phyloP scores from a whole-genome alignment of 2,888 invertebrate genomes.

The Hypolimnas misippus region DNA sequence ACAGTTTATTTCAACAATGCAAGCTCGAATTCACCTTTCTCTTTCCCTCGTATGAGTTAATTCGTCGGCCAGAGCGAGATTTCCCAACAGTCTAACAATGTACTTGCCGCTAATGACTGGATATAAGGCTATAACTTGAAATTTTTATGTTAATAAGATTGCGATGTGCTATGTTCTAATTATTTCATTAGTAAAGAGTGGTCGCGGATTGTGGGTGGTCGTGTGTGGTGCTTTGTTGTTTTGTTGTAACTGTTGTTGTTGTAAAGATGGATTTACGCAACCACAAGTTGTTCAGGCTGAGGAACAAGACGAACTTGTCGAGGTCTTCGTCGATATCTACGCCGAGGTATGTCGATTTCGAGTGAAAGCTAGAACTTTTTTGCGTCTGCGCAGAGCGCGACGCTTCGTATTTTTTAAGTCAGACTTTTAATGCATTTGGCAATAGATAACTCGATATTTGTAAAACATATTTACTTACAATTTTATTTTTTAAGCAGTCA shows the following conservation, averaged over 20 bases:
- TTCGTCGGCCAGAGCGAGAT: constrained; percentile 61
- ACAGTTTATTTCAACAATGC: constrained; percentile 59
- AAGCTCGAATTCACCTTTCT: constrained; percentile 53
- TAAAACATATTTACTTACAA: neutral
- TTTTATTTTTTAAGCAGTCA: constrained; percentile 1
- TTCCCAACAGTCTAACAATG: constrained; percentile 59
- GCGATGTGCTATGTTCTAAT: constrained; percentile 74
- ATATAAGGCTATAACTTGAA: constrained; percentile 79
- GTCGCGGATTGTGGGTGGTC: constrained; percentile 68
- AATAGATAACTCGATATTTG: constrained; percentile 7
- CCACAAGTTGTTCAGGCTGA: constrained; percentile 63
- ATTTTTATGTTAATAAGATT: constrained; percentile 80
- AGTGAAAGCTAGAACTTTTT: constrained; percentile 37
- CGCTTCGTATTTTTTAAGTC: constrained; percentile 30
- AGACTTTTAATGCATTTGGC: constrained; percentile 18
- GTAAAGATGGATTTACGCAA: constrained; percentile 73
- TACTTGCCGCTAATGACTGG: constrained; percentile 68
- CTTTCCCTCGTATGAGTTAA: constrained; percentile 54
- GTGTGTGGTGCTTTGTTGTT: constrained; percentile 53
- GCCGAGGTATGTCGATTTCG: constrained; percentile 61
- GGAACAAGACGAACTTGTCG: constrained; percentile 62
- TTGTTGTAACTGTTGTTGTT: constrained; percentile 39
- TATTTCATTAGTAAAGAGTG: constrained; percentile 70
- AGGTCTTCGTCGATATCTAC: constrained; percentile 72
- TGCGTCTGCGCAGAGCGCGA: constrained; percentile 21